Percentiles rank a stretch among this genome's conserved stretches.
Conservation (phyloP, 2,888 invertebrate species). For the Dastarcus helophoroides region DNA sequence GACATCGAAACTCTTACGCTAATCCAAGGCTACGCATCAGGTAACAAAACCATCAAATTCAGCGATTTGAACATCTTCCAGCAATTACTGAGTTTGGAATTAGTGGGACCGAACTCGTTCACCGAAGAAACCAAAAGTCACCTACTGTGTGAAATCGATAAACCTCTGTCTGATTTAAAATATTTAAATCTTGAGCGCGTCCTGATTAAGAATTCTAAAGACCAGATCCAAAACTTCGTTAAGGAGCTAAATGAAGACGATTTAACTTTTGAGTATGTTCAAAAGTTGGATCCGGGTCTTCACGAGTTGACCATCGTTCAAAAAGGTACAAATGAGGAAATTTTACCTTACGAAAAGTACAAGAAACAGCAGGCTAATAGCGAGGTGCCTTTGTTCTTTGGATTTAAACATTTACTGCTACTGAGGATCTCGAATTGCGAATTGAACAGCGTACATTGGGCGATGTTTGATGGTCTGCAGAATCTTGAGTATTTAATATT, state of each 20-base stretch:
- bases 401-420: constrained; percentile 43
- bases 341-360: constrained; percentile 53
- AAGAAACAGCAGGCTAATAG: constrained; percentile 42
- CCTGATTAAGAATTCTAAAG: constrained; percentile 27
- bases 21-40: constrained; percentile 43
- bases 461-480: constrained; percentile 54
- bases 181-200: constrained; percentile 44
- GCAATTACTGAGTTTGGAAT: constrained; percentile 46
- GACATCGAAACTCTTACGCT: constrained; percentile 45
- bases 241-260: constrained; percentile 33
- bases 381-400: constrained; percentile 37
- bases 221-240: constrained; percentile 33
- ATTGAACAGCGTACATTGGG: constrained; percentile 51
- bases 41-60: constrained; percentile 37
- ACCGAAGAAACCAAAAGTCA: constrained; percentile 25
- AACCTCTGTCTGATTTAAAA: constrained; percentile 37
- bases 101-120: constrained; percentile 42
- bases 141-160: constrained; percentile 40
- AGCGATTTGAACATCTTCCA: constrained; percentile 37
- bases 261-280: constrained; percentile 31
- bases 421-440: constrained; percentile 49
- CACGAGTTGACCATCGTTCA: constrained; percentile 30
- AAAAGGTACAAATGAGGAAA: constrained; percentile 38
- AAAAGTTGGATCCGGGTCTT: constrained; percentile 26
- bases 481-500: constrained; percentile 50